Percentiles rank a stretch among this genome's conserved stretches.
phyloP scores from a whole-genome alignment of 2,888 invertebrate species.

The Sarcophaga caerulescens region DNA sequence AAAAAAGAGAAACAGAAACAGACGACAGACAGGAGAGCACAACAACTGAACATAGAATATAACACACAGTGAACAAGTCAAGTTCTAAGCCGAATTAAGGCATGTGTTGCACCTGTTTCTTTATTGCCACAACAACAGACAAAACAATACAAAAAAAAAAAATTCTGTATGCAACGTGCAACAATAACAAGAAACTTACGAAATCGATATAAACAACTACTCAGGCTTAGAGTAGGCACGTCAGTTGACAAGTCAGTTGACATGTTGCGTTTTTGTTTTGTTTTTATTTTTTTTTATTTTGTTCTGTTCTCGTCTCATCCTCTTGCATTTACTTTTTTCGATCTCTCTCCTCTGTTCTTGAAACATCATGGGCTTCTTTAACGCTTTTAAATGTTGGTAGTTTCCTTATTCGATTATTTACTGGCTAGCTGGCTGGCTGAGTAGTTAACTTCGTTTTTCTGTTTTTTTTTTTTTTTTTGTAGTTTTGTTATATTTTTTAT shows the following conservation, averaged over 20 bases:
- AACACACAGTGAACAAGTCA: neutral
- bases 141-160: neutral
- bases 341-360: neutral
- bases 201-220: conserved; percentile 53
- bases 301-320: no score
- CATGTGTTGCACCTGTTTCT: conserved; percentile 66
- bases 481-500: conserved; percentile 11
- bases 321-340: neutral
- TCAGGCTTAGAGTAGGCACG: conserved; percentile 60
- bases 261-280: conserved; percentile 61
- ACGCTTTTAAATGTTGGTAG: conserved; percentile 17
- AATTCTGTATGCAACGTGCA: conserved; percentile 29
- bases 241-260: conserved; percentile 67
- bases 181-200: conserved; percentile 42
- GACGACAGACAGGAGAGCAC: neutral
- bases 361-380: neutral
- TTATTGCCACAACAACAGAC: conserved; percentile 28
- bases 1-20: neutral
- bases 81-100: conserved; percentile 63
- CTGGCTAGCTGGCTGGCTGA: conserved; percentile 34
- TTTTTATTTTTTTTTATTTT: no score
- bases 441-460: conserved; percentile 17
- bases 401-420: conserved; percentile 41
- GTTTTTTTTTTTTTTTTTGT: neutral
- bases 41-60: neutral